Evolutionary conservation across 2,797 vertebrate species (phyloP).

Genomic region (Clarias laeviceps): DNA sequence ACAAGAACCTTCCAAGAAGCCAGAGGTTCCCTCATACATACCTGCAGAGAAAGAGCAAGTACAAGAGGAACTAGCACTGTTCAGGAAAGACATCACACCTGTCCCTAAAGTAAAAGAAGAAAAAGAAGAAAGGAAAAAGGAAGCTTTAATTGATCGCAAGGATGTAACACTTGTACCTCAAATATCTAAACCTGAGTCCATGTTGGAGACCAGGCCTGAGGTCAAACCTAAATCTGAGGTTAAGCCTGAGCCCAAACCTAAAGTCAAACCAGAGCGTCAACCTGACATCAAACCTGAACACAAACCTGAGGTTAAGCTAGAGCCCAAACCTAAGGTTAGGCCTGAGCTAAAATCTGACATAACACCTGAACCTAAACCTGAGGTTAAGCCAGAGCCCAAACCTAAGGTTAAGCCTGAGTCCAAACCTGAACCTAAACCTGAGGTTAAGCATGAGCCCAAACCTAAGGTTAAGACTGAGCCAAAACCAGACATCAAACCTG

Average conservation of each 20-base stretch:
- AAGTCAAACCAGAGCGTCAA: conserved; percentile 52
- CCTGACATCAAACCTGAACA: conserved; percentile 61
- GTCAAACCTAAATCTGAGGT: conserved; percentile 40
- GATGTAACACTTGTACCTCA: conserved; percentile 8
- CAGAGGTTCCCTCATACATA: conserved; percentile 59
- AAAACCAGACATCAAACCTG: not conserved
- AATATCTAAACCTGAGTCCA: conserved; percentile 11
- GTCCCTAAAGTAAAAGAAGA: not conserved
- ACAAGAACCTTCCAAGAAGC: conserved; percentile 69
- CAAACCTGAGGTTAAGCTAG: not conserved
- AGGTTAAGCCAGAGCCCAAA: conserved; percentile 51
- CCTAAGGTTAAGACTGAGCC: not conserved
- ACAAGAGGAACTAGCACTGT: conserved; percentile 55
- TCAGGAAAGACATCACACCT: conserved; percentile 26
- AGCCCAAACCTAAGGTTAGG: not conserved
- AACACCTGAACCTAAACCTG: conserved; percentile 41
- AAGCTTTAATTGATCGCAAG: not conserved
- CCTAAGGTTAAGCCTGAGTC: conserved; percentile 62
- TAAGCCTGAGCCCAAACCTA: conserved; percentile 44
- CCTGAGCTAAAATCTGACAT: conserved; percentile 36
- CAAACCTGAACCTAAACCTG: conserved; percentile 55
- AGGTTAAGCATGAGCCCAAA: not conserved
- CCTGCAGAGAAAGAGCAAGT: conserved; percentile 65
- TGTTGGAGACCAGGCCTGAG: not conserved
- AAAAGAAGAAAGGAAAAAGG: conserved; percentile 8